phyloP scores from a whole-genome alignment of 2,113 vertebrate genomes.

The Lanius ludovicianus region DNA sequence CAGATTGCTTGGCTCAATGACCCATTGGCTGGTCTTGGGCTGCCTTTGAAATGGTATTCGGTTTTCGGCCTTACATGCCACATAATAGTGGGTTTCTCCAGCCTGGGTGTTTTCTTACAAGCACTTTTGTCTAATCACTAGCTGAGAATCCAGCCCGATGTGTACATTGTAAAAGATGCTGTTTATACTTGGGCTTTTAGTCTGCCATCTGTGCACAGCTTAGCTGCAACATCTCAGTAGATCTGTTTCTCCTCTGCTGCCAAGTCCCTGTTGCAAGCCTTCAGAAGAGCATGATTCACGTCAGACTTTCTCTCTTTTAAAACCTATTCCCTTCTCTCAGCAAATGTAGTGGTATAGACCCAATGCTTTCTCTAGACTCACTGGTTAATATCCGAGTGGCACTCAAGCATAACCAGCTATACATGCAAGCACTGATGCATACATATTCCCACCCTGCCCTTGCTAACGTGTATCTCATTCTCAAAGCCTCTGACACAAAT shows the following conservation, averaged over 20 bases:
- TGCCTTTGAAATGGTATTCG: background rate
- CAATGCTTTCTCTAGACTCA: constrained; percentile 6
- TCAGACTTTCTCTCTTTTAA: background rate
- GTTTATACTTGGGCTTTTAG: constrained; percentile 42
- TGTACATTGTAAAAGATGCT: constrained; percentile 24
- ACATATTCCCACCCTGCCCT: background rate
- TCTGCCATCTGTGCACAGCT: constrained; percentile 12
- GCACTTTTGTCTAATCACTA: background rate
- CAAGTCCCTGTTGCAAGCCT: background rate
- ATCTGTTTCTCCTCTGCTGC: constrained; percentile 1
- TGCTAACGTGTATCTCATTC: background rate
- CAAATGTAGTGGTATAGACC: background rate
- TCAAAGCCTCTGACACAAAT: constrained; percentile 15
- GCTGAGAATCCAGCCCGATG: constrained; percentile 11
- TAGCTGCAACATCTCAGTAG: background rate
- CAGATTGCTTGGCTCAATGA: background rate
- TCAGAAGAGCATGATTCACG: background rate
- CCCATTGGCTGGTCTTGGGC: background rate
- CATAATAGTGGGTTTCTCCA: constrained; percentile 9
- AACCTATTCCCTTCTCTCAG: background rate
- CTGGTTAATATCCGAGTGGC: background rate
- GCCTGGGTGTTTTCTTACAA: background rate
- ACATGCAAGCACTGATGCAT: background rate
- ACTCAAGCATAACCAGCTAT: background rate
- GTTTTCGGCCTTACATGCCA: background rate